Percentiles rank a stretch among this genome's conserved stretches.
These are phyloP conservation scores for Conops quadrifasciatus DNA, from an alignment of 2,888 invertebrate genomes.

Conservation along the genomic window DNA sequence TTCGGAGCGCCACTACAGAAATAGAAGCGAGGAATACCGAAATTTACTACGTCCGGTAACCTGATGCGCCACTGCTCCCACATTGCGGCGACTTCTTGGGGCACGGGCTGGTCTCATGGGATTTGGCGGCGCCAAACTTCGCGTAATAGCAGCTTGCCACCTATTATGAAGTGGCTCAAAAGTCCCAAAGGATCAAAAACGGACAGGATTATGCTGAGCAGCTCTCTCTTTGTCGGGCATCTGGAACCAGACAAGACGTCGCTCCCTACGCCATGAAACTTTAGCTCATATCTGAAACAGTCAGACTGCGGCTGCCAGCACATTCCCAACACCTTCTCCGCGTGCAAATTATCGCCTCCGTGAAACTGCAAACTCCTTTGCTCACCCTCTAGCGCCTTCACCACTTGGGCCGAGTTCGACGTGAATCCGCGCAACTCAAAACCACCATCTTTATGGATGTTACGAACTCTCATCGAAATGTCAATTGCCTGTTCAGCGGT, in stretches of 20 bases:
- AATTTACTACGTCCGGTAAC: neutral
- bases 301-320: conserved; percentile 21
- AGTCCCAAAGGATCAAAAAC: conserved; percentile 33
- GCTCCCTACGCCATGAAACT: neutral
- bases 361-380: neutral
- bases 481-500: neutral
- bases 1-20: neutral
- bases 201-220: conserved; percentile 34
- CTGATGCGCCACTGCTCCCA: neutral
- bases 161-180: neutral
- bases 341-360: neutral
- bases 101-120: conserved; percentile 26
- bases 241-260: neutral
- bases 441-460: conserved; percentile 32
- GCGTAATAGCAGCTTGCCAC: neutral
- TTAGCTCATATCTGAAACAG: conserved; percentile 5
- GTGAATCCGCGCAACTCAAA: conserved; percentile 35
- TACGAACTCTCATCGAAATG: conserved; percentile 25
- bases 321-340: conserved; percentile 22
- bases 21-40: conserved; percentile 5
- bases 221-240: neutral
- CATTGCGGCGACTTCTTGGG: neutral
- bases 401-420: conserved; percentile 28
- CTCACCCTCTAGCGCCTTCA: neutral
- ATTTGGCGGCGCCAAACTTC: conserved; percentile 7